Conservation (phyloP, 2,113 vertebrate genomes). For the Leptocoma aspasia region DNA sequence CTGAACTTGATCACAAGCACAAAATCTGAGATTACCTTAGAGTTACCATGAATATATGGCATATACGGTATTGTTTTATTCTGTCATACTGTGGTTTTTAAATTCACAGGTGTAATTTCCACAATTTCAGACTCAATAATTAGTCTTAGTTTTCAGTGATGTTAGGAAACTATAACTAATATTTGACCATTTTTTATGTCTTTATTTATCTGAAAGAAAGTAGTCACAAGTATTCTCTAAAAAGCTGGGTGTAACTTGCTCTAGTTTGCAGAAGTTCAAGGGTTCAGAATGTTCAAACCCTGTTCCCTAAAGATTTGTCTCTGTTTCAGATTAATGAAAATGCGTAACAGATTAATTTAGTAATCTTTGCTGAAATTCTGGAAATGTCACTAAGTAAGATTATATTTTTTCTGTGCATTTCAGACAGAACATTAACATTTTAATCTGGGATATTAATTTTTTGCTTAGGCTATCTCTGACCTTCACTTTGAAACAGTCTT, state of each 20-base stretch:
- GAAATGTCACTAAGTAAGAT: slow-evolving; percentile 12
- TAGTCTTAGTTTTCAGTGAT: background rate
- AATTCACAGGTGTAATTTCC: background rate
- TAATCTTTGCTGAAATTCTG: background rate
- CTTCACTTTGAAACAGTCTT: slow-evolving; percentile 18
- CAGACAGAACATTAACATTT: slow-evolving; percentile 28
- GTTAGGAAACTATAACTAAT: background rate
- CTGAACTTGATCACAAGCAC: background rate
- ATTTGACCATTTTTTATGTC: background rate
- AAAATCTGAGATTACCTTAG: background rate
- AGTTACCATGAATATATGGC: background rate
- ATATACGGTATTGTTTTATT: background rate
- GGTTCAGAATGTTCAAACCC: background rate
- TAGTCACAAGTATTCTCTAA: background rate
- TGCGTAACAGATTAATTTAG: background rate
- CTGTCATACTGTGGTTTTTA: background rate
- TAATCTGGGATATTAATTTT: slow-evolving; percentile 11
- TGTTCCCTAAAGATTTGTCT: background rate
- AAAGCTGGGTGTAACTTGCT: background rate
- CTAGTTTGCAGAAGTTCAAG: background rate
- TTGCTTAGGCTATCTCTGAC: slow-evolving; percentile 38
- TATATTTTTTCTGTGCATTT: background rate
- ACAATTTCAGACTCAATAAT: background rate
- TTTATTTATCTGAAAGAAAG: background rate
- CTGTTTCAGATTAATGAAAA: background rate